Evolutionary conservation across 2,113 vertebrate species (phyloP), one percentile per base, ranked within the genome.

Genomic region (Beaufortia kweichowensis): DNA sequence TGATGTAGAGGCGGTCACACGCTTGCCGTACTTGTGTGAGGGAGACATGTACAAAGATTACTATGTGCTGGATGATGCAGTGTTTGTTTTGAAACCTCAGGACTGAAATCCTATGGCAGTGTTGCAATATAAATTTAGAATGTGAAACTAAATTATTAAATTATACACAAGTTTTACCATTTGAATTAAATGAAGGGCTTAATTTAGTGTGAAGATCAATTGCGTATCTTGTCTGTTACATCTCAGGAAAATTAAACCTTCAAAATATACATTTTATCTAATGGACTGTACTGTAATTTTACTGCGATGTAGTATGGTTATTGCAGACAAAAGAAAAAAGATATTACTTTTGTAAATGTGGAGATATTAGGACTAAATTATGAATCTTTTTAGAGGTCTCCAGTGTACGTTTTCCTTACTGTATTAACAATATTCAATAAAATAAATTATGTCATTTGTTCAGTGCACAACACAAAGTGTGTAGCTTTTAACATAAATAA

Each of bases 21-120:
- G 97, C 78, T 84, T 99, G 87, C 97, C 97, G 0, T 99, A 99
- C 88, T 92, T 99, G 64, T 99, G 97, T 31, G 97, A 99, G 83
- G 97, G 97, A 2, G 97, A 99, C 85, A 96, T 98, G 94, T 96
- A 98, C 43, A 96, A 95, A 46, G 96, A 98, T 86, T 98, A 97
- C 90, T 99, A 98, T 0, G 92, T 98, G 28, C 90, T 99, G 59
- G 96, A 99, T 14, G 96, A 99, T 24, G 97, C 95, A 0, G 97
- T 99, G 79, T 98, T 99, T 43, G 92, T 99, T 31, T 93, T 99
- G 19, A 96, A 89, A 80, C 84, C 86, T 55, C 79, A 79, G n/a
- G 64, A 81, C 1, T 79, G 50, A 65, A 62, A 0, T 61, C 8
- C 21, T 53, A 1, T 53, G 48, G 48, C 17, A n/a, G n/a, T n/a